phyloP scores from a whole-genome alignment of 2,113 vertebrate species.

The Atrichornis clamosus region DNA sequence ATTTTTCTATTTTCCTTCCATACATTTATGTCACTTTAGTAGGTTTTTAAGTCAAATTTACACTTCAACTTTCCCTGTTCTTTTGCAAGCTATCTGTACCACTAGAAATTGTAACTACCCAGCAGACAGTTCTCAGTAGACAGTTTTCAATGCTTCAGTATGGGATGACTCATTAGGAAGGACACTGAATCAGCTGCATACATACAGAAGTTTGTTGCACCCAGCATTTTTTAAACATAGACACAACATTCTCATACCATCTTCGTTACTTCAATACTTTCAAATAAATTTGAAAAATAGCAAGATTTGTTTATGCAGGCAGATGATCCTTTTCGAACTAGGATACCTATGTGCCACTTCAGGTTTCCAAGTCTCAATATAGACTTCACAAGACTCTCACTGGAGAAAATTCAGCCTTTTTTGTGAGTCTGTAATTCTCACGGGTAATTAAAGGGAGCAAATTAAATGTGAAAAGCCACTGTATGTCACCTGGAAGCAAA shows the following conservation, averaged over 20 bases:
- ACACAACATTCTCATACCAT: not conserved
- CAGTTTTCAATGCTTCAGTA: not conserved
- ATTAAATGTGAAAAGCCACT: not conserved
- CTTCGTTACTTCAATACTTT: not conserved
- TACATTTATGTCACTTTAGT: not conserved
- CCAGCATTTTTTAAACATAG: not conserved
- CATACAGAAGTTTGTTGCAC: not conserved
- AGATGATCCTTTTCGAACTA: not conserved
- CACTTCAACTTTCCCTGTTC: not conserved
- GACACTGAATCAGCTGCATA: not conserved
- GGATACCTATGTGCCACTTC: not conserved
- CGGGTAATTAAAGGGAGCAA: not conserved
- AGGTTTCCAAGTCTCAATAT: not conserved
- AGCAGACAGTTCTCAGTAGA: not conserved
- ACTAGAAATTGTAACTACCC: not conserved
- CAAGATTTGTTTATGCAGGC: not conserved
- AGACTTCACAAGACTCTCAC: not conserved
- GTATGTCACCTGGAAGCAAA: not conserved
- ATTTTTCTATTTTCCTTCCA: not conserved
- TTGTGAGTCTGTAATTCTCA: not conserved
- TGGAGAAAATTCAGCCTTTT: not conserved
- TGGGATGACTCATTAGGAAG: not conserved
- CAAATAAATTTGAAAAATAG: not conserved
- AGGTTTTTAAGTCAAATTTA: not conserved
- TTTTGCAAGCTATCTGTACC: not conserved